phyloP scores from a whole-genome alignment of 2,797 vertebrate genomes.

The Acanthurus lineatus region DNA sequence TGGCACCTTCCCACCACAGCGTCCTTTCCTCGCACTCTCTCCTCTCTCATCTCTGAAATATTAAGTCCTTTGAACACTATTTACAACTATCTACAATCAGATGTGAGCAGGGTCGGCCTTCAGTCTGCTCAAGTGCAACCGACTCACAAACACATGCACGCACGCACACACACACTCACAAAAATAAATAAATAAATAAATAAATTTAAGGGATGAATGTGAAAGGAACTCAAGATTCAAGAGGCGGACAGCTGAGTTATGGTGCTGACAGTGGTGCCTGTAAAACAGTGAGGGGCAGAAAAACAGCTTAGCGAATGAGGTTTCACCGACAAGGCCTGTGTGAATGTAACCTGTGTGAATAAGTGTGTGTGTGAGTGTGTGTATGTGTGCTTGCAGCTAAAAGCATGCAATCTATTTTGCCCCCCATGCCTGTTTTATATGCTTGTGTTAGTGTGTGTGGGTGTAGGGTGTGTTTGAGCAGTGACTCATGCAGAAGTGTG shows the following conservation, averaged over 20 bases:
- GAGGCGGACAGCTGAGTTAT: slow-evolving; percentile 12
- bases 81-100: slow-evolving; percentile 79
- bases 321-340: slow-evolving; percentile 47
- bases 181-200: neutral
- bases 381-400: neutral
- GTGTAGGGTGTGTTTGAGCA: slow-evolving; percentile 37
- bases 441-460: slow-evolving; percentile 22
- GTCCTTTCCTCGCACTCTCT: slow-evolving; percentile 42
- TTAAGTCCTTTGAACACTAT: slow-evolving; percentile 69
- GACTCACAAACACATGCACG: slow-evolving; percentile 21
- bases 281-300: slow-evolving; percentile 20
- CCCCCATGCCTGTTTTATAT: slow-evolving; percentile 38
- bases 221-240: slow-evolving; percentile 20
- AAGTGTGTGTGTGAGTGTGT: neutral
- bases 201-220: neutral
- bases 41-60: slow-evolving; percentile 50
- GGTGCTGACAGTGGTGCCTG: slow-evolving; percentile 19
- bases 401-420: slow-evolving; percentile 45
- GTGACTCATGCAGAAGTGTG: slow-evolving; percentile 74
- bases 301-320: slow-evolving; percentile 28
- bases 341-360: slow-evolving; percentile 4
- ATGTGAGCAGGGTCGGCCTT: slow-evolving; percentile 53
- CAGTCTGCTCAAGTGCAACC: slow-evolving; percentile 50
- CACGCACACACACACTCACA: slow-evolving; percentile 6
- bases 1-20: slow-evolving; percentile 31